These are phyloP conservation scores for Catocala nupta DNA, from an alignment of 2,888 invertebrate species.

Conservation along the genomic window DNA sequence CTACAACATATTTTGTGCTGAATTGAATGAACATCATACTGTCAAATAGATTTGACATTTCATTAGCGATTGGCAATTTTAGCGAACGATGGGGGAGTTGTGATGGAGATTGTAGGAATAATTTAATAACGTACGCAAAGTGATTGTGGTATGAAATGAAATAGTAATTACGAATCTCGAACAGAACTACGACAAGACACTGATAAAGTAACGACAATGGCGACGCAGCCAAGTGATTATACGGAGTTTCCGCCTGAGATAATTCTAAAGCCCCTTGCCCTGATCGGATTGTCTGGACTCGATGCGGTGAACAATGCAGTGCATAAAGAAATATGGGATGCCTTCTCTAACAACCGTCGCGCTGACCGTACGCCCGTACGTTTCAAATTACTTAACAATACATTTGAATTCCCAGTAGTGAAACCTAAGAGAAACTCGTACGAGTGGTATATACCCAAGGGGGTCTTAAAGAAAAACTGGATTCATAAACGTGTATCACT, in stretches of 20 bases:
- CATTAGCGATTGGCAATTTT: slow-evolving; percentile 59
- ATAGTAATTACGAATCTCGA: slow-evolving; percentile 29
- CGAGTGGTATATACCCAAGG: slow-evolving; percentile 98
- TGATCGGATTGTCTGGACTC: slow-evolving; percentile 96
- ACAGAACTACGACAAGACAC: slow-evolving; percentile 19
- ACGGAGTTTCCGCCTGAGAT: slow-evolving; percentile 94
- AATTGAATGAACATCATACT: slow-evolving; percentile 16
- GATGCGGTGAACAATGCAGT: slow-evolving; percentile 94
- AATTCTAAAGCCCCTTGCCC: slow-evolving; percentile 93
- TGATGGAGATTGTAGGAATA: slow-evolving; percentile 59
- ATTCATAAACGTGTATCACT: slow-evolving; percentile 96
- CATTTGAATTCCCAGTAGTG: slow-evolving; percentile 95
- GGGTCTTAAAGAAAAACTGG: slow-evolving; percentile 98
- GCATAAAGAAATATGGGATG: slow-evolving; percentile 97
- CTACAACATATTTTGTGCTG: no score
- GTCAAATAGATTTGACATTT: slow-evolving; percentile 47
- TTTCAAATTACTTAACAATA: slow-evolving; percentile 93
- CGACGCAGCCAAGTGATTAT: slow-evolving; percentile 85
- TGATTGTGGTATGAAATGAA: slow-evolving; percentile 57
- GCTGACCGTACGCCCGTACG: slow-evolving; percentile 94
- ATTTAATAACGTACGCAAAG: slow-evolving; percentile 42
- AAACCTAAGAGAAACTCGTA: slow-evolving; percentile 96
- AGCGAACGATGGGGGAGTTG: slow-evolving; percentile 67
- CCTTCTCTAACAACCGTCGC: slow-evolving; percentile 94
- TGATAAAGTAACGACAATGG: slow-evolving; percentile 71